Percentiles rank a stretch among this genome's conserved stretches.
Evolutionary conservation across 2,113 vertebrate genomes (phyloP).

Genomic region (Mormoops blainvillei): DNA sequence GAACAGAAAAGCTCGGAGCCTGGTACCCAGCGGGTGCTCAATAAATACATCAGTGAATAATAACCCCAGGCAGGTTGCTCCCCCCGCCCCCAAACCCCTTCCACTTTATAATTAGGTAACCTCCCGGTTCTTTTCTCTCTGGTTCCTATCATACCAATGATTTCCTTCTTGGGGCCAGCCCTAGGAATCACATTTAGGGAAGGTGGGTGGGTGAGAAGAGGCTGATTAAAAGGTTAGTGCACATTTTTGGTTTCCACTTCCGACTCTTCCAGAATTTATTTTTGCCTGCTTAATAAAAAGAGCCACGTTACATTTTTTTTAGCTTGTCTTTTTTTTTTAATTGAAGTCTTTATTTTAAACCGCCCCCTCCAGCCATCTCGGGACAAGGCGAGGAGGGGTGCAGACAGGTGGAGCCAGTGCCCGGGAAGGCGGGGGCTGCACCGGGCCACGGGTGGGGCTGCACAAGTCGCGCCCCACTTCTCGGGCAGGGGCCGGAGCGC

Average conservation of each 20-base stretch:
- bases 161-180: background rate
- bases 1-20: background rate
- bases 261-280: slow-evolving; percentile 41
- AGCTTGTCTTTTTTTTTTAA: background rate
- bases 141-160: background rate
- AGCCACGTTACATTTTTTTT: background rate
- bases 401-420: background rate
- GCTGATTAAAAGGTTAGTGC: slow-evolving; percentile 43
- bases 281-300: slow-evolving; percentile 50
- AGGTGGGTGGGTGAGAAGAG: slow-evolving; percentile 29
- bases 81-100: background rate
- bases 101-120: background rate
- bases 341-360: background rate
- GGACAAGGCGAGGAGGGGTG: slow-evolving; percentile 18
- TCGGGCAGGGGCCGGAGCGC: background rate
- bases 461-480: background rate
- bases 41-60: background rate
- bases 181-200: background rate
- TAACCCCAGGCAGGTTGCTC: too few relatives aligned
- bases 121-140: background rate
- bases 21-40: background rate
- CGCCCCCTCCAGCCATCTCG: slow-evolving; percentile 48
- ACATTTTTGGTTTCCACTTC: slow-evolving; percentile 58
- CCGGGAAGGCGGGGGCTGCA: background rate
- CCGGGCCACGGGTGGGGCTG: too few relatives aligned